A percentile compares a stretch with the other conserved stretches of the same genome.
Conservation (phyloP, 1,140 invertebrate species). For the Cecropterus lyciades region DNA sequence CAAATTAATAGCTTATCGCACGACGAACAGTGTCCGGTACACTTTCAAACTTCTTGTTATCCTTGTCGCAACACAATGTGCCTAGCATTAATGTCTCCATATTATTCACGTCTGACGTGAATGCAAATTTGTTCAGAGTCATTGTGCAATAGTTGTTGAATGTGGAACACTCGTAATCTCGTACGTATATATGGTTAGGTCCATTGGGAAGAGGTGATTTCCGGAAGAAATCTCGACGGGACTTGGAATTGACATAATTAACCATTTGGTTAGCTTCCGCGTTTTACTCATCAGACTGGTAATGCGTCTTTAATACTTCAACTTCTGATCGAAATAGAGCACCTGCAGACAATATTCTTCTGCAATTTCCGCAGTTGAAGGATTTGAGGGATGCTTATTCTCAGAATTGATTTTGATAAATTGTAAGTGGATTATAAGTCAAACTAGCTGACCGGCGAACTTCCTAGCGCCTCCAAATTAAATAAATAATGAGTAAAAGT, state of each 20-base stretch:
- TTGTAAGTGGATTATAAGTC: too few relatives aligned
- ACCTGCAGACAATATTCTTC: too few relatives aligned
- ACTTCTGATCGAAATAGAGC: too few relatives aligned
- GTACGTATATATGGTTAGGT: neutral
- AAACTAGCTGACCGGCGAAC: too few relatives aligned
- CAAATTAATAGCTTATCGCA: too few relatives aligned
- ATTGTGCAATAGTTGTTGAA: conserved; percentile 25
- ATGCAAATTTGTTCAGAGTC: conserved; percentile 30
- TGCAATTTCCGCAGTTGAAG: too few relatives aligned
- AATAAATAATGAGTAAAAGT: too few relatives aligned
- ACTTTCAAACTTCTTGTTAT: conserved; percentile 3
- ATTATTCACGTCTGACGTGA: conserved; percentile 25
- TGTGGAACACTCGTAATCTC: conserved; percentile 20
- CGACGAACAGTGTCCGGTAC: too few relatives aligned
- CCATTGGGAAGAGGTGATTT: conserved; percentile 16
- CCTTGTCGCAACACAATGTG: conserved; percentile 20
- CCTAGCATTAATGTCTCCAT: conserved; percentile 22
- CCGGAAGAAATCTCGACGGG: conserved; percentile 19
- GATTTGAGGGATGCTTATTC: too few relatives aligned
- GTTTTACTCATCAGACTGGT: neutral
- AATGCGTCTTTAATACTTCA: too few relatives aligned
- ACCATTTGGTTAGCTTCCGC: conserved; percentile 1
- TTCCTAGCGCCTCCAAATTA: too few relatives aligned
- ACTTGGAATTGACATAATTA: neutral
- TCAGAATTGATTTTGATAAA: too few relatives aligned